These are phyloP conservation scores for Diadromus collaris DNA, from an alignment of 2,888 invertebrate genomes.

Conservation along the genomic window DNA sequence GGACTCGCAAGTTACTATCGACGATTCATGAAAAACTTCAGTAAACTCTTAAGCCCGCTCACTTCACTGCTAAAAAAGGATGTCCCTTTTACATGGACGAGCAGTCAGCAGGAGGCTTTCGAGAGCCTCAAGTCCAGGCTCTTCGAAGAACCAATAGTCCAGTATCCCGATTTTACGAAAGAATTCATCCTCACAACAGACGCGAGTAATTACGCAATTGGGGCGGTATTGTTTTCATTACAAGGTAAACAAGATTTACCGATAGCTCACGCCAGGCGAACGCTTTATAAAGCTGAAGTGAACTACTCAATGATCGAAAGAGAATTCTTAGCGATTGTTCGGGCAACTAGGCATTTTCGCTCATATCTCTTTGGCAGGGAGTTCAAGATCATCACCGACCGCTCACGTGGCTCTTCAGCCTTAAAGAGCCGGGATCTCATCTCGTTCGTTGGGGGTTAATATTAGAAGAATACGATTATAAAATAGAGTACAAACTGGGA, in stretches of 20 bases:
- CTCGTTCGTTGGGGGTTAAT: constrained; percentile 71
- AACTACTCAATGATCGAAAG: constrained; percentile 76
- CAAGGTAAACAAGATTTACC: constrained; percentile 67
- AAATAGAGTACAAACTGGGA: constrained; percentile 71
- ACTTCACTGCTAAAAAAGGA: constrained; percentile 64
- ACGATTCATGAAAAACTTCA: constrained; percentile 70
- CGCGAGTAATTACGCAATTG: constrained; percentile 70
- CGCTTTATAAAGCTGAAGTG: constrained; percentile 71
- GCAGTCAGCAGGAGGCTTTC: constrained; percentile 52
- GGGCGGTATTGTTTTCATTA: constrained; percentile 70
- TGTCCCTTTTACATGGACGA: constrained; percentile 61
- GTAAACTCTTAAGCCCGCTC: constrained; percentile 66
- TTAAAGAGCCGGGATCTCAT: constrained; percentile 70
- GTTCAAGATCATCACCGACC: constrained; percentile 75
- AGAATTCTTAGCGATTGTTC: constrained; percentile 76
- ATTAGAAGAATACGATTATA: constrained; percentile 73
- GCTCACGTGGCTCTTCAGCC: constrained; percentile 72
- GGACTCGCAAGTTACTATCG: constrained; percentile 72
- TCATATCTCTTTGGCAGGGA: constrained; percentile 75
- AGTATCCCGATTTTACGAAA: constrained; percentile 70
- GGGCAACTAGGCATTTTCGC: constrained; percentile 73
- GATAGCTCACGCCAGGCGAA: constrained; percentile 71
- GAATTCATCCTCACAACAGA: constrained; percentile 73
- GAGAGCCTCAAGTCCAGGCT: constrained; percentile 26
- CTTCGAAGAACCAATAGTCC: constrained; percentile 34